Conservation (phyloP, 2,888 invertebrate species). For the Coremacera marginata region DNA sequence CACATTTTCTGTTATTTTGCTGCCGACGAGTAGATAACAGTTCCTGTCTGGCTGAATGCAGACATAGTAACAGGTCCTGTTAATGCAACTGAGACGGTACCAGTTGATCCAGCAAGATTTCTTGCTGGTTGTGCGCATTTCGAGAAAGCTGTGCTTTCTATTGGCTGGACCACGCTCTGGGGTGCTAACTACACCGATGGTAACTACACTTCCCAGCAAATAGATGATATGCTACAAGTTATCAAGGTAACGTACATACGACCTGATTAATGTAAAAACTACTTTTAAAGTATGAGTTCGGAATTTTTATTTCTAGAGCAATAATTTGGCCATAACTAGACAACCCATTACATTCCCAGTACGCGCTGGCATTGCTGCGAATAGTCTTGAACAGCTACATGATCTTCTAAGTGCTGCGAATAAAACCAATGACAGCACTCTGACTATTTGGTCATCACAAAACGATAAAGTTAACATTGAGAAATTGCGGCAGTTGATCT, state of each 20-base stretch:
- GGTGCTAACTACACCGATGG: conserved; percentile 71
- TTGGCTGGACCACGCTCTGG: conserved; percentile 88
- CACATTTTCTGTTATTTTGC: not conserved
- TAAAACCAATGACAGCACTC: conserved; percentile 69
- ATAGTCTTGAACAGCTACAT: conserved; percentile 75
- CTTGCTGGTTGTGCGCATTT: conserved; percentile 74
- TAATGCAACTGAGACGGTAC: conserved; percentile 71
- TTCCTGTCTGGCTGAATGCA: conserved; percentile 89
- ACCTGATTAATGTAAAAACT: not conserved
- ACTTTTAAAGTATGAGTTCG: not conserved
- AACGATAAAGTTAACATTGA: conserved; percentile 78
- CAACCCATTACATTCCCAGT: conserved; percentile 86
- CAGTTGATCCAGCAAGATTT: conserved; percentile 76
- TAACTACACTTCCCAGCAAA: conserved; percentile 75
- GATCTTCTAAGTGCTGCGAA: conserved; percentile 72
- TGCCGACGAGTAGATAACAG: conserved; percentile 71
- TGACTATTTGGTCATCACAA: conserved; percentile 84
- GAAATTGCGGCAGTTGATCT: conserved; percentile 76
- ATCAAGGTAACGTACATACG: conserved; percentile 70
- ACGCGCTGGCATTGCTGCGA: conserved; percentile 77
- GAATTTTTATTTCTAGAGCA: conserved; percentile 44
- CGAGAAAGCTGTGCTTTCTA: conserved; percentile 78
- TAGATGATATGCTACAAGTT: conserved; percentile 77
- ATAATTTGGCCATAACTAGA: conserved; percentile 67
- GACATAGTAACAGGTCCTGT: conserved; percentile 84